phyloP scores from a whole-genome alignment of 2,888 invertebrate species.

The Polia nebulosa region DNA sequence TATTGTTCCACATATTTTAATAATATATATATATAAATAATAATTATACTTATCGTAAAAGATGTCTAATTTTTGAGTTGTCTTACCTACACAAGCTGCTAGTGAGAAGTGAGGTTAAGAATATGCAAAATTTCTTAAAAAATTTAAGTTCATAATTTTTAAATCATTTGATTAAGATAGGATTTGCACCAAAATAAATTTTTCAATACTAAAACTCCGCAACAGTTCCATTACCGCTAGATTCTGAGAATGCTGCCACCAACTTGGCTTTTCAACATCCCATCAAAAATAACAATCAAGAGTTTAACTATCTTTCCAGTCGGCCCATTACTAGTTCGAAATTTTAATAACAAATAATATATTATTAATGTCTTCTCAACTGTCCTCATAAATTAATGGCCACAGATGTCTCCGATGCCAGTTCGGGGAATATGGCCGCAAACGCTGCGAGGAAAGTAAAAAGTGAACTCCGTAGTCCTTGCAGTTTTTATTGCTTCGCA shows the following conservation, averaged over 20 bases:
- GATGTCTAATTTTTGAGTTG: too few relatives aligned
- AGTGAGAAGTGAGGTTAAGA: not conserved
- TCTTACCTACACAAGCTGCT: too few relatives aligned
- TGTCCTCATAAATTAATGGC: conserved; percentile 64
- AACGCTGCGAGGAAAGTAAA: conserved; percentile 33
- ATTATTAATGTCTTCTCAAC: conserved; percentile 29
- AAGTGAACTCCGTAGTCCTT: conserved; percentile 26
- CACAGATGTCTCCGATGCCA: conserved; percentile 63
- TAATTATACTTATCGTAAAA: too few relatives aligned
- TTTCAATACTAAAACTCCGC: not conserved
- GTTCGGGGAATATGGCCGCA: conserved; percentile 53
- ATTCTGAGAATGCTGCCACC: conserved; percentile 1
- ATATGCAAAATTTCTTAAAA: not conserved
- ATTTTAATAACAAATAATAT: conserved; percentile 44
- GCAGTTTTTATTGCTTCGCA: conserved; percentile 49
- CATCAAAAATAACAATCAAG: conserved; percentile 2
- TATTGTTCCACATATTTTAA: too few relatives aligned
- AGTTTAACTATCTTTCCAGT: conserved; percentile 21
- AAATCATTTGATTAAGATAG: not conserved
- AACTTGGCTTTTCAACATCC: not conserved
- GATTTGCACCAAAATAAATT: not conserved
- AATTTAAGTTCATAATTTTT: too few relatives aligned
- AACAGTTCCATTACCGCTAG: not conserved
- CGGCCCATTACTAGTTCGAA: conserved; percentile 22
- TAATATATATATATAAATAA: too few relatives aligned